phyloP scores from a whole-genome alignment of 2,888 invertebrate genomes.

The Sericinus montela region DNA sequence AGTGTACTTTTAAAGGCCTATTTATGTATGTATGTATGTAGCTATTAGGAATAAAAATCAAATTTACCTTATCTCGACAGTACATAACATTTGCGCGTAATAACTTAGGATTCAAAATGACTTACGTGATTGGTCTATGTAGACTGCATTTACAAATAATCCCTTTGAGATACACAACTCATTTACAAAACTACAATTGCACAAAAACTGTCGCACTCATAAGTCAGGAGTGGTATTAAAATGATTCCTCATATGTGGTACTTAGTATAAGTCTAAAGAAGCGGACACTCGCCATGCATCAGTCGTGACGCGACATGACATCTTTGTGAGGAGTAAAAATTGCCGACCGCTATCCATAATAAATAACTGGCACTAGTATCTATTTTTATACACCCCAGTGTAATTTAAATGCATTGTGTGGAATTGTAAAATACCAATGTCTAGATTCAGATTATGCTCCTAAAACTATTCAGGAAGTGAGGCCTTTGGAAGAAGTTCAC shows the following conservation, averaged over 20 bases:
- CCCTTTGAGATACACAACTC: constrained; percentile 13
- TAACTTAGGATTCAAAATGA: not conserved
- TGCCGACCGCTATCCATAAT: constrained; percentile 33
- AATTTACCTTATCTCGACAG: no score
- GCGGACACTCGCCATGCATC: constrained; percentile 61
- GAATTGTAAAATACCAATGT: constrained; percentile 6
- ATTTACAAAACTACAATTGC: constrained; percentile 14
- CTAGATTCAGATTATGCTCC: not conserved
- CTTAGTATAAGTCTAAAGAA: constrained; percentile 56
- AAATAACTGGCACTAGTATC: constrained; percentile 24
- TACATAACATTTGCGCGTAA: no score
- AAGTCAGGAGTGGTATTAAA: constrained; percentile 38
- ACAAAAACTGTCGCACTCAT: constrained; percentile 29
- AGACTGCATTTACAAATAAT: not conserved
- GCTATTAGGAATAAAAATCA: no score
- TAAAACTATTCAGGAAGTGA: not conserved
- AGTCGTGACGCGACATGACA: constrained; percentile 42
- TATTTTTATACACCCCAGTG: constrained; percentile 30
- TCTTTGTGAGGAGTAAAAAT: constrained; percentile 54
- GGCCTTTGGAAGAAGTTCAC: not conserved
- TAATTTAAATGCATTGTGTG: constrained; percentile 22
- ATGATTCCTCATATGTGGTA: constrained; percentile 47
- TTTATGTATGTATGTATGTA: no score
- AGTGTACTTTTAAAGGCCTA: no score
- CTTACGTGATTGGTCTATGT: not conserved